phyloP scores from a whole-genome alignment of 2,888 invertebrate species.

The Synanthedon andrenaeformis region DNA sequence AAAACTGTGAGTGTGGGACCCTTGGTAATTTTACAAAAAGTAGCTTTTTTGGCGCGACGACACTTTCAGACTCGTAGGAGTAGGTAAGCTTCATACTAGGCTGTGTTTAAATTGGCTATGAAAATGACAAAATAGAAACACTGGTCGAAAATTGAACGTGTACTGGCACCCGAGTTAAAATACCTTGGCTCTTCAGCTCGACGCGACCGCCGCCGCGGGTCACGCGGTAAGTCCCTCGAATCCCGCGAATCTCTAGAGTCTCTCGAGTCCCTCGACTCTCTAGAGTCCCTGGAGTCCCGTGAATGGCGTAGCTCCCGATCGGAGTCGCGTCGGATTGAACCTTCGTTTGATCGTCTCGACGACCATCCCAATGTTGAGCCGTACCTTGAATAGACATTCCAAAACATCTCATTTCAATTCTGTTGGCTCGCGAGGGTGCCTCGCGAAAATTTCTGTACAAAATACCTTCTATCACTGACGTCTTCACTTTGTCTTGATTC shows the following conservation, averaged over 20 bases:
- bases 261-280: slow-evolving; percentile 33
- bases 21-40: too few relatives aligned
- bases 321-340: slow-evolving; percentile 19
- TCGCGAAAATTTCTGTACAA: neutral
- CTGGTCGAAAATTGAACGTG: too few relatives aligned
- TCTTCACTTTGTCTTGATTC: slow-evolving; percentile 75
- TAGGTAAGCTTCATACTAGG: too few relatives aligned
- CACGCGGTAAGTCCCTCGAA: slow-evolving; percentile 6
- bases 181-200: slow-evolving; percentile 19
- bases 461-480: slow-evolving; percentile 42
- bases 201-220: slow-evolving; percentile 25
- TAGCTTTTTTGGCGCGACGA: too few relatives aligned
- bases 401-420: too few relatives aligned
- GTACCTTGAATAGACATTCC: slow-evolving; percentile 25
- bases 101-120: too few relatives aligned
- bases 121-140: too few relatives aligned
- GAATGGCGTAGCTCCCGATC: slow-evolving; percentile 13
- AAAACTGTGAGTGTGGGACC: too few relatives aligned
- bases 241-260: slow-evolving; percentile 27
- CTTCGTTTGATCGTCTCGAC: slow-evolving; percentile 26
- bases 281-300: slow-evolving; percentile 24
- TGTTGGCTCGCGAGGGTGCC: too few relatives aligned
- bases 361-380: slow-evolving; percentile 53
- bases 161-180: too few relatives aligned
- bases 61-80: too few relatives aligned